phyloP scores from a whole-genome alignment of 1,140 invertebrate genomes.

The Drosophila sechellia region DNA sequence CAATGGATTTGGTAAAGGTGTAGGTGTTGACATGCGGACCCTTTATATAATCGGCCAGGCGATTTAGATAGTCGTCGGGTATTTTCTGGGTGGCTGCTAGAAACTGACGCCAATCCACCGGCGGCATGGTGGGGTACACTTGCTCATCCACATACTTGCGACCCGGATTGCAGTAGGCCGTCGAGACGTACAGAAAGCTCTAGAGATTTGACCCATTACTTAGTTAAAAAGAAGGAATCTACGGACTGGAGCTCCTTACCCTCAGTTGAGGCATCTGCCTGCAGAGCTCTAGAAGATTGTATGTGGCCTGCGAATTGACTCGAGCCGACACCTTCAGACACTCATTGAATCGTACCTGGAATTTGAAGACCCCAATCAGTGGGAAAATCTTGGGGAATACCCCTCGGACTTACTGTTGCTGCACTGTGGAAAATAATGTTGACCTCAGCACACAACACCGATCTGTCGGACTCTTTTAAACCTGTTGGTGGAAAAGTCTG shows the following conservation, averaged over 20 bases:
- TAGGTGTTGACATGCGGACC: constrained; percentile 95
- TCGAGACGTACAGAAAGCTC: constrained; percentile 94
- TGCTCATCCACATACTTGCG: constrained; percentile 88
- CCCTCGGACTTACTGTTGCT: constrained; percentile 88
- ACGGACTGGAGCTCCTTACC: constrained; percentile 75
- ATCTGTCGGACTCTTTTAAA: constrained; percentile 86
- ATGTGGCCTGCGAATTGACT: constrained; percentile 88
- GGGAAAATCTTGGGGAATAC: not conserved
- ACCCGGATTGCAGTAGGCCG: constrained; percentile 94
- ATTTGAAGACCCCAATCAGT: not conserved
- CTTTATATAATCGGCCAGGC: constrained; percentile 86
- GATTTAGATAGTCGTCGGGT: constrained; percentile 86
- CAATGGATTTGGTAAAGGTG: constrained; percentile 94
- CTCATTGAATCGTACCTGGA: constrained; percentile 89
- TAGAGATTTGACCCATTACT: constrained; percentile 65
- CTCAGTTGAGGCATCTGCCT: constrained; percentile 89
- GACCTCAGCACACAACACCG: constrained; percentile 87
- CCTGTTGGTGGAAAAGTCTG: constrained; percentile 85
- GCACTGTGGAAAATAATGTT: constrained; percentile 94
- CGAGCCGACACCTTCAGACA: constrained; percentile 88
- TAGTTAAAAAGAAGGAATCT: not conserved
- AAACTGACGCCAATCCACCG: constrained; percentile 87
- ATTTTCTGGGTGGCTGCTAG: constrained; percentile 87
- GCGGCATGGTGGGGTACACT: constrained; percentile 88
- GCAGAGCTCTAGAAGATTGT: constrained; percentile 86